These are phyloP conservation scores for Phrynocephalus guinanensis DNA, from an alignment of 2,797 vertebrate genomes.

Conservation along the genomic window DNA sequence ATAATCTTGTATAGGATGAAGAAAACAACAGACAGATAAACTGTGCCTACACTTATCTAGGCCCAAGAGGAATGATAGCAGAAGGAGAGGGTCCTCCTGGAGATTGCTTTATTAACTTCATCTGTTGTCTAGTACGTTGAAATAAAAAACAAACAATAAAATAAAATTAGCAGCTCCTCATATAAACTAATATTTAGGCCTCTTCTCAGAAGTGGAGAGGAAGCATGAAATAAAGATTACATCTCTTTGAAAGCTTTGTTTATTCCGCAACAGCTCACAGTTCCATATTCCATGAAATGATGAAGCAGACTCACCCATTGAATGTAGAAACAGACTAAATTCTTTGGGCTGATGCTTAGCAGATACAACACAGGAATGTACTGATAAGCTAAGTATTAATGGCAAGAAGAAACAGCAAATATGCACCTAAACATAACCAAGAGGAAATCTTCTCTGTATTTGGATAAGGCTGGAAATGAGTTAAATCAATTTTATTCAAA, in stretches of 20 bases:
- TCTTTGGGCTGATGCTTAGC: not conserved
- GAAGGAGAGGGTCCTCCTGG: not conserved
- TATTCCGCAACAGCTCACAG: not conserved
- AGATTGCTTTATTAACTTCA: constrained; percentile 12
- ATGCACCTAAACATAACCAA: not conserved
- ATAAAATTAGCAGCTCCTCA: not conserved
- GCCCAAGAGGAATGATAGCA: fast-evolving
- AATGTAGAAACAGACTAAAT: constrained; percentile 4
- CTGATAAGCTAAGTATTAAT: not conserved
- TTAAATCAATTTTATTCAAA: no score
- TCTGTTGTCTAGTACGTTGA: not conserved
- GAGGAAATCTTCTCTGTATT: not conserved
- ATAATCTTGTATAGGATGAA: constrained; percentile 39
- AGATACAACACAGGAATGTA: not conserved
- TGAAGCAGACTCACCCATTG: not conserved
- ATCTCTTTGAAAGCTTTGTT: not conserved
- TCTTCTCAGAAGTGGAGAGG: not conserved
- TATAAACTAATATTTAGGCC: not conserved
- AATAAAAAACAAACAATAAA: not conserved
- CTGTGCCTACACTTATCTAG: not conserved
- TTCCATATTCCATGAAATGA: not conserved
- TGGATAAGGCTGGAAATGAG: no score
- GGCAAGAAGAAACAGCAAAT: not conserved
- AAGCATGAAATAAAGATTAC: not conserved
- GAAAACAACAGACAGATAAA: constrained; percentile 8